Base-by-base conservation (phyloP, 2,888 invertebrate species). In the Mythimna loreyi region DNA sequence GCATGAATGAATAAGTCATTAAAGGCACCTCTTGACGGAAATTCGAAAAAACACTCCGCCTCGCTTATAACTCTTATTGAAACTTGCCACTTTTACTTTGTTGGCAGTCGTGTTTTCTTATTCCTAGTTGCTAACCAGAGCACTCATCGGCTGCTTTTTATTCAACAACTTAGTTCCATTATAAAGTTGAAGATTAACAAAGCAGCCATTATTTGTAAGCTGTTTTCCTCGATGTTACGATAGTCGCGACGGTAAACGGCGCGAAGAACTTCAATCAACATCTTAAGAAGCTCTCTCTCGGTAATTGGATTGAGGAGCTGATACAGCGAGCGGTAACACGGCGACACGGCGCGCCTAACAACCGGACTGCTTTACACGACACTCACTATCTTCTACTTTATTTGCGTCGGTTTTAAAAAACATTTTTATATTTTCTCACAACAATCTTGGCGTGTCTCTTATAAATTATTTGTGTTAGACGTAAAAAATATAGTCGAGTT, bases 221-320 rank as follows among this genome's bases (percentile, higher is more conserved):
- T 50, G 50, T n/a, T 68, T 62, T 16, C 23, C 33, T 2, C 59
- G 59, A 63, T 57, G 16, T 40, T 40, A 55, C 49, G 58, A 56
- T 65, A 52, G 36, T 36, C 4, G 65, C 56, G 59, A 58, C 50
- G 53, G 53, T 64, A 72, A 76, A 60, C 63, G 65, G 28, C 57
- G 60, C 50, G 40, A 72, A 72, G 59, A 72, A 76, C 67, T 72
- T 66, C 60, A 67, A 61, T 80, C 66, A 80, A 68, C 65, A 73
- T 69, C 59, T 57, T 61, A 75, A 66, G 70, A 62, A 67, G 52
- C 80, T 65, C 66, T 63, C 55, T 36, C 30, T 23, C 25, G 25
- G 60, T 80, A 72, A 80, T 80, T 76, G 77, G 72, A 80, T 76
- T 66, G 57, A 68, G 40, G 36, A 64, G 72, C 50, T 68, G 68